Conservation (phyloP, 2,888 invertebrate genomes). For the Lithosia quadra region DNA sequence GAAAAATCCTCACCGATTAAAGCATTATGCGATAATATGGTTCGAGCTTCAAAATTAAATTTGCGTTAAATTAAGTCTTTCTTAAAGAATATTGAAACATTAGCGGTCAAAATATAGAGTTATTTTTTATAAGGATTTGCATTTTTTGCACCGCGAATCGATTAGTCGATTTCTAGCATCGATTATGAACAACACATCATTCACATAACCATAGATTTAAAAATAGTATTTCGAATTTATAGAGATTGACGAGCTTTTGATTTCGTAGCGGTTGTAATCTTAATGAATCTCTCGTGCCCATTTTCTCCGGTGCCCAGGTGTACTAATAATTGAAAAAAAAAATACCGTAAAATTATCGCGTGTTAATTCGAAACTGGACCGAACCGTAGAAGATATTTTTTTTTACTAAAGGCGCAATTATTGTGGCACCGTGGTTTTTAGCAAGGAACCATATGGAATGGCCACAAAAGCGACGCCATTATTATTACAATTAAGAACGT, state of each 20-base stretch:
- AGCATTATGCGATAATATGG: slow-evolving; percentile 59
- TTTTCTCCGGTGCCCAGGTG: slow-evolving; percentile 31
- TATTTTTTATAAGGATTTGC: slow-evolving; percentile 8
- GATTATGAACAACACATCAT: slow-evolving; percentile 12
- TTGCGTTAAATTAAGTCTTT: slow-evolving; percentile 67
- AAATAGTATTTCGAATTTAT: slow-evolving; percentile 13
- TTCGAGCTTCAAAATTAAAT: slow-evolving; percentile 59
- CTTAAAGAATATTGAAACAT: slow-evolving; percentile 47
- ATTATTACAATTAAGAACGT: slow-evolving; percentile 61
- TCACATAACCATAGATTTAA: slow-evolving; percentile 19
- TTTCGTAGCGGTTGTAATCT: slow-evolving; percentile 21
- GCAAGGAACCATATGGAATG: not conserved
- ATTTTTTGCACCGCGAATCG: slow-evolving; percentile 16
- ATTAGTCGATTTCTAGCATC: slow-evolving; percentile 27
- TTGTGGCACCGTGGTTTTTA: not conserved
- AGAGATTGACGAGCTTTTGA: slow-evolving; percentile 25
- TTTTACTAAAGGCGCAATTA: slow-evolving; percentile 46
- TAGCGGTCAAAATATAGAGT: slow-evolving; percentile 16
- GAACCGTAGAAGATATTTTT: slow-evolving; percentile 9
- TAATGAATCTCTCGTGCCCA: slow-evolving; percentile 27
- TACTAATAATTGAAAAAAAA: slow-evolving; percentile 29
- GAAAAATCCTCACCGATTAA: slow-evolving; percentile 60
- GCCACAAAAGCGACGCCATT: slow-evolving; percentile 21
- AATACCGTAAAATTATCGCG: slow-evolving; percentile 24
- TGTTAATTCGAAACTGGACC: slow-evolving; percentile 26